phyloP scores from a whole-genome alignment of 2,888 invertebrate species.

The Corbicula japonica region DNA sequence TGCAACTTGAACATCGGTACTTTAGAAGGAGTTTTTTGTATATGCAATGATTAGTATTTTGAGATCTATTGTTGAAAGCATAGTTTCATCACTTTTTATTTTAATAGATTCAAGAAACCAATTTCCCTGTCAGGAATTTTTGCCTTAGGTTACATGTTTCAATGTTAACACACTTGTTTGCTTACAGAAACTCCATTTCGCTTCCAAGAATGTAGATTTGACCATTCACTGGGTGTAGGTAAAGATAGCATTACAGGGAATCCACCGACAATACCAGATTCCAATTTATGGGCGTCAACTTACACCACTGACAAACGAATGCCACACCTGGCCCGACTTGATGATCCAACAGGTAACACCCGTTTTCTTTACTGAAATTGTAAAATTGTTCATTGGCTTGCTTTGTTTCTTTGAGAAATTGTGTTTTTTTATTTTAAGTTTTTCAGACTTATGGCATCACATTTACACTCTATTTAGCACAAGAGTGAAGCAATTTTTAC shows the following conservation, averaged over 20 bases:
- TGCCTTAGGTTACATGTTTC: background rate
- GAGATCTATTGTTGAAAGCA: background rate
- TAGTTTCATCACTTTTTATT: background rate
- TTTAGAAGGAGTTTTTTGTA: background rate
- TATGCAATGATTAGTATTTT: background rate
- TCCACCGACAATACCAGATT: constrained; percentile 73
- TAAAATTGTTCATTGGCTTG: too few species aligned
- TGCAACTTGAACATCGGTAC: background rate
- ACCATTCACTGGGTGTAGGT: constrained; percentile 74
- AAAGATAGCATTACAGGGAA: constrained; percentile 70
- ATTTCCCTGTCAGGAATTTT: background rate
- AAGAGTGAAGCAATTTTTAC: too few species aligned
- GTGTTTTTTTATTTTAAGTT: too few species aligned
- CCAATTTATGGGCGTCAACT: constrained; percentile 73
- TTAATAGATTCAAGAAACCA: background rate
- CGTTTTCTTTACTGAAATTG: too few species aligned
- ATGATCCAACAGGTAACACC: constrained; percentile 77
- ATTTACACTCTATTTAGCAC: too few species aligned
- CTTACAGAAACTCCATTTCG: constrained; percentile 71
- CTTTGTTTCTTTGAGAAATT: too few species aligned
- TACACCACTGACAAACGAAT: constrained; percentile 68
- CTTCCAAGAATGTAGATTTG: constrained; percentile 75
- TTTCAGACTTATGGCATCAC: too few species aligned
- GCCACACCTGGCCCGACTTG: constrained; percentile 73
- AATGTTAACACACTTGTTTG: constrained; percentile 9